phyloP scores from a whole-genome alignment of 2,888 invertebrate genomes.

The Eupelmus urozonus region DNA sequence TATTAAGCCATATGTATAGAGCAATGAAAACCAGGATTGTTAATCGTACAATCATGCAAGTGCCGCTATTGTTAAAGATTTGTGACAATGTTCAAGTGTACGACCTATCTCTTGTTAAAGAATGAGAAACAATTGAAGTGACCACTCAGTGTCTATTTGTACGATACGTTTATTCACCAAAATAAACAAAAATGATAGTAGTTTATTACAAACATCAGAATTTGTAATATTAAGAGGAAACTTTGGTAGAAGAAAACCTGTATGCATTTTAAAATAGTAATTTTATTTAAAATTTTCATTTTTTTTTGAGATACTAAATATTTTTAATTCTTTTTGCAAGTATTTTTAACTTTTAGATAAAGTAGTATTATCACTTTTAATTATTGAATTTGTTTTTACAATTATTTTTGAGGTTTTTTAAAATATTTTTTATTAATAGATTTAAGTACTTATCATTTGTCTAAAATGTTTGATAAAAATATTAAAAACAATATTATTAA shows the following conservation, averaged over 20 bases:
- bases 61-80: slow-evolving; percentile 57
- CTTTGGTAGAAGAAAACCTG: slow-evolving; percentile 27
- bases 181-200: slow-evolving; percentile 37
- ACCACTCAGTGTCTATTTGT: slow-evolving; percentile 55
- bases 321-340: neutral
- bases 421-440: slow-evolving; percentile 1
- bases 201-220: slow-evolving; percentile 32
- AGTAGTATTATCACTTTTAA: slow-evolving; percentile 18
- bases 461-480: too few relatives aligned
- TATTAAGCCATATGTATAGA: slow-evolving; percentile 31
- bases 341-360: slow-evolving; percentile 4
- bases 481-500: too few relatives aligned
- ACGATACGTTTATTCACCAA: slow-evolving; percentile 50
- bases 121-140: slow-evolving; percentile 40
- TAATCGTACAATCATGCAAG: slow-evolving; percentile 41
- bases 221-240: slow-evolving; percentile 25
- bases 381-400: neutral
- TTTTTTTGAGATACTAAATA: slow-evolving; percentile 19
- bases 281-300: slow-evolving; percentile 12
- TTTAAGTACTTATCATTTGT: too few relatives aligned
- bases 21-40: slow-evolving; percentile 40
- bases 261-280: slow-evolving; percentile 15
- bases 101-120: slow-evolving; percentile 31
- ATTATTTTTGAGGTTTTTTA: neutral
- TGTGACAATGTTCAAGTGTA: slow-evolving; percentile 46